Evolutionary conservation across 2,888 invertebrate species (phyloP), one percentile per base, ranked within the genome.

Genomic region (Nasonovia ribisnigri): DNA sequence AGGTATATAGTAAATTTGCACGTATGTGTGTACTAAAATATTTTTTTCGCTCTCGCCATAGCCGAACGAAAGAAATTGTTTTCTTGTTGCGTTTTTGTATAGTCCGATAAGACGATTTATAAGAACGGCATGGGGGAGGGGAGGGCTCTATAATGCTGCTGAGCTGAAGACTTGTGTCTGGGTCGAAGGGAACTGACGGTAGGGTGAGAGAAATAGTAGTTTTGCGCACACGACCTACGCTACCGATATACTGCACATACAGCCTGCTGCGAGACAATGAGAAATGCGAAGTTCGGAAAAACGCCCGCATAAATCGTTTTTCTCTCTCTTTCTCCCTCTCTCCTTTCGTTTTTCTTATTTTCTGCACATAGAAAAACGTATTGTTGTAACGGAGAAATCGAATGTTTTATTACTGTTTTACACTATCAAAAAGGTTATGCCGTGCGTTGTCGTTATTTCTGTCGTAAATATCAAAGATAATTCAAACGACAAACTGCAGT

Each of bases 291-390:
- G 90, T 93, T 90, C 90, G 93, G 60, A 48, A 93, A 90, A 93
- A 93, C 93, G 84, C 93, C 93, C 93, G 93, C 90, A 93, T 93
- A 93, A 93, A 93, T 93, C 93, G 90, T 93, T 93, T 93, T 54
- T 54, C 29, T 90, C 42, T 67, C 67, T 67, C 90, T 54, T 57
- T 20, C 36, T 88, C 67, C n/a, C n/a, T 67, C 36, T 54, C 54
- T 43, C 43, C 57, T 42, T 51, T 48, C 48, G 84, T 43, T 90
- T 90, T 93, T 93, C 93, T 84, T 93, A 90, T 93, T 93, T 93
- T 86, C 67, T 24, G 36, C 60, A 43, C 89, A 54, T 36, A 42
- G 77, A 86, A 93, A 93, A 93, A 24, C 90, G 93, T 93, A 93
- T 93, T 93, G 93, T 93, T 90, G 90, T 90, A 90, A 51, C 11